phyloP scores from a whole-genome alignment of 2,113 vertebrate genomes.

The Epinephelus cyanopodus region DNA sequence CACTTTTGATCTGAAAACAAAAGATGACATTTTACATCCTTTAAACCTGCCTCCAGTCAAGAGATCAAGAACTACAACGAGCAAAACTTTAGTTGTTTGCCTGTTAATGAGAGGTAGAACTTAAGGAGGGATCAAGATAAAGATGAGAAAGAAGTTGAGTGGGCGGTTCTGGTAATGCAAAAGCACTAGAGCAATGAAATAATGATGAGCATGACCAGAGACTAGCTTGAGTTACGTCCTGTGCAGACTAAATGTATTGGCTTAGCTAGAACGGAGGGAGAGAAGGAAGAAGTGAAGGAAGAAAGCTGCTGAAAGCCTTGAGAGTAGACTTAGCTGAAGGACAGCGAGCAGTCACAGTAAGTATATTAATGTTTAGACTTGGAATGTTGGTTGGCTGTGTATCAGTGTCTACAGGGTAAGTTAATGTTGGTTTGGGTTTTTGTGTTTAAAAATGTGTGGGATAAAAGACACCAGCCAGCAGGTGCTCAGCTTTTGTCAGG shows the following conservation, averaged over 20 bases:
- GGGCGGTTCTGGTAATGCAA: constrained; percentile 74
- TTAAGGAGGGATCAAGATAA: constrained; percentile 49
- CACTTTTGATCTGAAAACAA: constrained; percentile 14
- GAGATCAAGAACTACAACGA: constrained; percentile 2
- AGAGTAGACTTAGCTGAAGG: constrained; percentile 38
- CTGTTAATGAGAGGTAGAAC: constrained; percentile 24
- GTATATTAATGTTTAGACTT: constrained; percentile 38
- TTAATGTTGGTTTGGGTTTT: neutral
- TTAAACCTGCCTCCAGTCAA: neutral
- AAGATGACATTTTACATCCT: neutral
- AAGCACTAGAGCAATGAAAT: constrained; percentile 84
- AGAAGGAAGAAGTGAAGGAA: constrained; percentile 61
- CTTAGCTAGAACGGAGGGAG: constrained; percentile 44
- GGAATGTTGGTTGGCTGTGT: neutral
- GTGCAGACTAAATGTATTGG: constrained; percentile 68
- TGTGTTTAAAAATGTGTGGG: neutral
- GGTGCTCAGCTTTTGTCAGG: constrained; percentile 19
- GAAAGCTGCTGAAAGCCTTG: constrained; percentile 35
- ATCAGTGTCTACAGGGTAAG: neutral
- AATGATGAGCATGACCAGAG: constrained; percentile 84
- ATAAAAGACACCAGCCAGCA: neutral
- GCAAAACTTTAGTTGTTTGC: neutral
- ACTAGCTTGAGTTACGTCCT: constrained; percentile 85
- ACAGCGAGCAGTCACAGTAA: constrained; percentile 56
- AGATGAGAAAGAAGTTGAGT: constrained; percentile 52